Base-by-base conservation (phyloP, 2,888 invertebrate genomes). In the Acleris cristana region DNA sequence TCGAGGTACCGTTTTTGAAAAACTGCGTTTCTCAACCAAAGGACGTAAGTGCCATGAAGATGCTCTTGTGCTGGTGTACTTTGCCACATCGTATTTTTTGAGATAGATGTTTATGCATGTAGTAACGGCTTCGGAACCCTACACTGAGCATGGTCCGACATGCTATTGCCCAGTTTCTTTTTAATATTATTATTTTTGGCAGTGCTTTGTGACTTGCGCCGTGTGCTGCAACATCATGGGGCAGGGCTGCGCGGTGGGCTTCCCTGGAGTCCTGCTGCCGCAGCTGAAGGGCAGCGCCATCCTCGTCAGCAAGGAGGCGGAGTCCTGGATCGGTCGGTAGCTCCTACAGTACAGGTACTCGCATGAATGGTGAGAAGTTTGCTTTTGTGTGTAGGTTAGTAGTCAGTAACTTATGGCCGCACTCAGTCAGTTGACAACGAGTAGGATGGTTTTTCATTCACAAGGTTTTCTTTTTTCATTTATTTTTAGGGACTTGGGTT, bases 241-340 rank as follows among this genome's bases (percentile, higher is more conserved):
- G 4, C 62, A 68, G 19, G 69, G 65, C 40, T 68, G 69, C 23
- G 67, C 62, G 3, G 23, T 44, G n/a, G 71, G 71, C 19, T 69
- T 65, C 67, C 69, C 71, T 0, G 65, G 55, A 0, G 65, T 71
- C 12, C 57, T 71, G 52, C 57, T 71, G 45, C 67, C 71, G 0
- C 69, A 69, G 23, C 34, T 65, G 12, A 12, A 68, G 19, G 69
- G 65, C 26, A 65, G 69, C 23, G 30, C 8, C 30, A n/a, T 71
- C 10, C 34, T 40, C 12, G 52, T 65, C 10, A 56, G 4, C 53
- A 23, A 19, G 14, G 59, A 55, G 5, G 18, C 57, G 18, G 58
- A 69, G 51, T 71, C 71, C 12, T 71, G 71, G 71, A 64, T 71
- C 30, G 67, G 71, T 71, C 51, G 49, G 64, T 64, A 64, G 51